Conservation (phyloP, 2,888 invertebrate species). For the Tachina fera region DNA sequence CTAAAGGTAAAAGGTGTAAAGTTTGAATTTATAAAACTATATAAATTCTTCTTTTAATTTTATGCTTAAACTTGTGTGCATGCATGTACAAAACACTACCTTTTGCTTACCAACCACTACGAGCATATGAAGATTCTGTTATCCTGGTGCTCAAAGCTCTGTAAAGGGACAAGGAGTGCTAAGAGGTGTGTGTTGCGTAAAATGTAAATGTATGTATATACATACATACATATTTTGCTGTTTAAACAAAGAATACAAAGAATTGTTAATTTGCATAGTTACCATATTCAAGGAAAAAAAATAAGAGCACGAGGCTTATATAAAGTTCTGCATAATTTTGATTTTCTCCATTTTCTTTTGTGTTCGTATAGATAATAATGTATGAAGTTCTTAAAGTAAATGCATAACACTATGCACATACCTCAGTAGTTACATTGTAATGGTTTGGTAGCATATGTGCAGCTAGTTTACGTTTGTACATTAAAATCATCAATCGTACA, state of each 20-base stretch:
- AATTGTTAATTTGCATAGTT: slow-evolving; percentile 54
- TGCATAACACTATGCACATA: slow-evolving; percentile 3
- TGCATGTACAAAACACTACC: slow-evolving; percentile 24
- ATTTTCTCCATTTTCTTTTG: slow-evolving; percentile 30
- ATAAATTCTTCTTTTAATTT: slow-evolving; percentile 4
- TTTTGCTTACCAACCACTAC: neutral
- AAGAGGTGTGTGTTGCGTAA: slow-evolving; percentile 4
- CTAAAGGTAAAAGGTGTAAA: neutral
- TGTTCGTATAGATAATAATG: slow-evolving; percentile 5
- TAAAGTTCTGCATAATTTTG: neutral
- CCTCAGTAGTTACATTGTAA: neutral
- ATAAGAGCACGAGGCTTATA: slow-evolving; percentile 10
- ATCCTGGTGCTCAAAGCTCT: neutral
- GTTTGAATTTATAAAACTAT: neutral
- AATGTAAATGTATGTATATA: slow-evolving; percentile 29
- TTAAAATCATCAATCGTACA: slow-evolving; percentile 64
- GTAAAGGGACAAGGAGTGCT: slow-evolving; percentile 4
- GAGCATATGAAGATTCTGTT: neutral
- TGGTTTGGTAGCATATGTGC: slow-evolving; percentile 43
- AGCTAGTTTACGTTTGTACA: slow-evolving; percentile 39
- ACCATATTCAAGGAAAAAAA: neutral
- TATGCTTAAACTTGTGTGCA: neutral
- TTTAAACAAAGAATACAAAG: slow-evolving; percentile 31
- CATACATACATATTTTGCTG: slow-evolving; percentile 27
- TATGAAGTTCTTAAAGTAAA: slow-evolving; percentile 1